Base-by-base conservation (phyloP, 2,888 invertebrate genomes). In the Dolichomitus sp. region DNA sequence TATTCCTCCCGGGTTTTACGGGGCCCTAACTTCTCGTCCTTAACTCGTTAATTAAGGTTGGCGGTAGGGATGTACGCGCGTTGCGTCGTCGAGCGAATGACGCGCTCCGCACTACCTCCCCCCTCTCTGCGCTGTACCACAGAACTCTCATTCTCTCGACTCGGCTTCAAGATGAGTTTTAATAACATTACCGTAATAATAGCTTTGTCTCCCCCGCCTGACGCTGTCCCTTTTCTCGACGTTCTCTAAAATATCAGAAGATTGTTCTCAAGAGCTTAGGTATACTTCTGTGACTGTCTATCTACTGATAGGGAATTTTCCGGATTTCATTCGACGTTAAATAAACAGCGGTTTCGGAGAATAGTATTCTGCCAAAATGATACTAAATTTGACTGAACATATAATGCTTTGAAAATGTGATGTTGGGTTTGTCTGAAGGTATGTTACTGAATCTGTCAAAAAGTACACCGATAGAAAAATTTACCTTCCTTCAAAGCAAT, bases 171-270 rank as follows among this genome's bases (percentile, higher is more conserved):
- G 73, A 81, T 54, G 73, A 90, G 88, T 90, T 91, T 90, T 90
- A 87, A 90, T 90, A 90, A 90, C 85, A 89, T 91, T 89, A 88
- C 86, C 88, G 89, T 88, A 89, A 90, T 90, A 88, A 90, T 90
- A 73, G 68, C 72, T 40, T 52, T 50, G 12, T 37, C 45, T 27
- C 48, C n/a, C 30, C 52, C 48, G n/a, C 61, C 33, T 45, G 2
- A 42, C 42, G 23, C 14, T 19, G 42, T 27, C 14, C 65, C 40
- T 65, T 65, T 17, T 23, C 42, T 42, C 65, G 7, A 42, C 30
- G 19, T 11, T 72, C 57, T 48, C 63, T 81, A 45, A 48, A 57
- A 63, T 81, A 69, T 73, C 68, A 54, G 78, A 69, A 69, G 59
- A 69, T 73, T 40, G 52, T 72, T 72, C 40, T 48, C 61, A n/a